These are phyloP conservation scores for Patella vulgata DNA, from an alignment of 1,140 invertebrate species.

Conservation along the genomic window DNA sequence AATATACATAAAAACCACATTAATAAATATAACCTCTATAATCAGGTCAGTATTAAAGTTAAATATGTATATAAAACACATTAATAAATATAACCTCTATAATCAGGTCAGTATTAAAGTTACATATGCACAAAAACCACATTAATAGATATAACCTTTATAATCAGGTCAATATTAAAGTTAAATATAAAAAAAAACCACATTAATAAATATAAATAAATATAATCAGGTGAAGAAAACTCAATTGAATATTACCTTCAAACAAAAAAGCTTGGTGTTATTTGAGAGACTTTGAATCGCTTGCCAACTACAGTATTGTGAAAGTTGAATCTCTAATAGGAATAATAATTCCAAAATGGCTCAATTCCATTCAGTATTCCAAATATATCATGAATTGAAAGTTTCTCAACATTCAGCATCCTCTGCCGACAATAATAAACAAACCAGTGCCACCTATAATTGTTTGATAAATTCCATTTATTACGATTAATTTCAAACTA, in stretches of 20 bases:
- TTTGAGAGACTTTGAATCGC: too few species aligned
- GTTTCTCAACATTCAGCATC: too few species aligned
- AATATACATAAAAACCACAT: conserved; percentile 83
- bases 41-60: conserved; percentile 86
- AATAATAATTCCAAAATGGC: too few species aligned
- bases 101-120: conserved; percentile 85
- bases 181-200: conserved; percentile 85
- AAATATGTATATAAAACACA: conserved; percentile 83
- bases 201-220: conserved; percentile 76
- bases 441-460: background rate
- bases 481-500: too few species aligned
- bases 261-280: too few species aligned
- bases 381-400: too few species aligned
- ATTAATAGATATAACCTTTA: conserved; percentile 77
- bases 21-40: conserved; percentile 79
- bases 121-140: conserved; percentile 85
- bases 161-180: conserved; percentile 85
- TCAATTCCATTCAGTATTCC: too few species aligned
- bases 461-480: background rate
- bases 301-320: too few species aligned
- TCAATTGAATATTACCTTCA: too few species aligned
- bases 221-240: conserved; percentile 87
- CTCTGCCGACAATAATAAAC: too few species aligned
- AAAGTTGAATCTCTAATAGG: too few species aligned
- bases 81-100: conserved; percentile 77